These are phyloP conservation scores for Onychomys leucogaster DNA, from an alignment of 2,797 vertebrate species.

Conservation along the genomic window DNA sequence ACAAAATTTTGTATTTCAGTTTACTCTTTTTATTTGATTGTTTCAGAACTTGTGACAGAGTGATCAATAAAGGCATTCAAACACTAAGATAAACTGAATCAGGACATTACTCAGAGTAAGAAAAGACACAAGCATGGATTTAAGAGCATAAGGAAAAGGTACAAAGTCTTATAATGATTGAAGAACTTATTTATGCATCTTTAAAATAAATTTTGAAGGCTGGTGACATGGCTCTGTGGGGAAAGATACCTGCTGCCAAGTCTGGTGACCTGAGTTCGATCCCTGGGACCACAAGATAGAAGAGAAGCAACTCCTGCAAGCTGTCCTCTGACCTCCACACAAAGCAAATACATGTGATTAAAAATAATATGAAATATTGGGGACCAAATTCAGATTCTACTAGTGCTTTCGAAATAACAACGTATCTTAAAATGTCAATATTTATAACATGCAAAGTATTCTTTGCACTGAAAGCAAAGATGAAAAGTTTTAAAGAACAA, in stretches of 20 bases:
- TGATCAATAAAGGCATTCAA: conserved; percentile 8
- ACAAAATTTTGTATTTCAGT: conserved; percentile 25
- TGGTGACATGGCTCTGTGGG: background rate
- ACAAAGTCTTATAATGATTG: background rate
- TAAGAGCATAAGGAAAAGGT: background rate
- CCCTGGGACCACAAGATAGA: background rate
- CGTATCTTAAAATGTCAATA: conserved; percentile 16
- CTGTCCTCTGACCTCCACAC: background rate
- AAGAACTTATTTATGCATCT: background rate
- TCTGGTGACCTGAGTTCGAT: background rate
- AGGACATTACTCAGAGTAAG: background rate
- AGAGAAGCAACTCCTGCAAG: background rate
- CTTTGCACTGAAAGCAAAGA: conserved; percentile 8
- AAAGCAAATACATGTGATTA: background rate
- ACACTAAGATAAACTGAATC: background rate
- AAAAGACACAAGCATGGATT: background rate
- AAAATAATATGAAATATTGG: background rate
- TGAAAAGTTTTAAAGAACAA: conserved; percentile 27
- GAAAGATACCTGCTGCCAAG: background rate
- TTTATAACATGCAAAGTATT: background rate
- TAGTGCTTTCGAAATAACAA: conserved; percentile 32
- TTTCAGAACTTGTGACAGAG: conserved; percentile 9
- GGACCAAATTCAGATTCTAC: background rate
- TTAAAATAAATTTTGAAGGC: background rate
- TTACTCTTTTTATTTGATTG: background rate